phyloP scores from a whole-genome alignment of 2,888 invertebrate species.

The Calameuta idolon region DNA sequence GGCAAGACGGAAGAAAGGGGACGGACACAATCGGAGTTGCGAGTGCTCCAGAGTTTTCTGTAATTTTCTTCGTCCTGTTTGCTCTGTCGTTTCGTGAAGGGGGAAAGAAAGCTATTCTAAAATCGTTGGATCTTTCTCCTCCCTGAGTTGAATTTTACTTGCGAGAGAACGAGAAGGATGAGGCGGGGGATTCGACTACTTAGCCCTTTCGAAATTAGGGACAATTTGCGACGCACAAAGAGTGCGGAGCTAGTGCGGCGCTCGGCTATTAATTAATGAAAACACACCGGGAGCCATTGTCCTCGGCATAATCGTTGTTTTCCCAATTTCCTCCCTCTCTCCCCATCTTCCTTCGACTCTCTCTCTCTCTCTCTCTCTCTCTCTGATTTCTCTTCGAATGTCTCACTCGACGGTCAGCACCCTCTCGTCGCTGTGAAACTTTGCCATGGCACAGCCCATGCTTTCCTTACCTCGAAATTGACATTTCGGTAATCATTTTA shows the following conservation, averaged over 20 bases:
- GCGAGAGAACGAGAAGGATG: background rate
- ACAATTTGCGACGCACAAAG: constrained; percentile 8
- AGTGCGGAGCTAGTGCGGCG: background rate
- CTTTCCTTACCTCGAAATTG: constrained; percentile 21
- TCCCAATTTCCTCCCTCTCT: constrained; percentile 6
- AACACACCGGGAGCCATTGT: constrained; percentile 8
- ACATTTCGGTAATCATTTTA: constrained; percentile 33
- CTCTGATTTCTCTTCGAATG: background rate
- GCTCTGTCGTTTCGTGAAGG: background rate
- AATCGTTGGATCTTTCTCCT: background rate
- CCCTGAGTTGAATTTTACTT: background rate
- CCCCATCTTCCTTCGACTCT: background rate
- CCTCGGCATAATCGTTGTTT: constrained; percentile 7
- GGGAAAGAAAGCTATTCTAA: background rate
- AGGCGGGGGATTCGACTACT: background rate
- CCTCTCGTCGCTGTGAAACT: background rate
- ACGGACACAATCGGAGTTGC: background rate
- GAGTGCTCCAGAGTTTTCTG: background rate
- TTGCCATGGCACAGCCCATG: background rate
- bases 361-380: background rate
- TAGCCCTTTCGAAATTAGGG: constrained; percentile 7
- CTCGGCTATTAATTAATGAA: constrained; percentile 5
- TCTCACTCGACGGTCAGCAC: background rate
- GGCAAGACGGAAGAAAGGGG: background rate
- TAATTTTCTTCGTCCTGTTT: background rate